These are phyloP conservation scores for Drosophila putrida DNA, from an alignment of 2,888 invertebrate species.

Conservation along the genomic window DNA sequence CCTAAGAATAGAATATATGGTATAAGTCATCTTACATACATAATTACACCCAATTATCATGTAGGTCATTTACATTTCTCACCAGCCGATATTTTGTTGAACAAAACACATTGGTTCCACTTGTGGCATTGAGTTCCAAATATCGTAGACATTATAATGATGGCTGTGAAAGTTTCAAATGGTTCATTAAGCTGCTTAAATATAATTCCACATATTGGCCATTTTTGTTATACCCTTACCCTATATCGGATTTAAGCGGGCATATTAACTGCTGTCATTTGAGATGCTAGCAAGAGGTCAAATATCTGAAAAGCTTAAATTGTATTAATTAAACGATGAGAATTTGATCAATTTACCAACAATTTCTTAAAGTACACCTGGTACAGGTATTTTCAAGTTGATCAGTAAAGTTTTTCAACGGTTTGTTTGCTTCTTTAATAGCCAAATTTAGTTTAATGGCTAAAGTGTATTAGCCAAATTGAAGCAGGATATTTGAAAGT, in stretches of 20 bases:
- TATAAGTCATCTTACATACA: background rate
- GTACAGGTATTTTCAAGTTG: background rate
- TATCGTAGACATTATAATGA: conserved; percentile 76
- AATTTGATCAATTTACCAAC: too few species aligned
- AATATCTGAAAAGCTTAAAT: conserved; percentile 1
- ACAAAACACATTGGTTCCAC: conserved; percentile 70
- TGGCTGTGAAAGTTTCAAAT: conserved; percentile 77
- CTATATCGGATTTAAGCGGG: conserved; percentile 24
- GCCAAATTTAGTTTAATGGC: background rate
- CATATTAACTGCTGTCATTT: conserved; percentile 15
- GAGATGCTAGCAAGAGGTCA: conserved; percentile 13
- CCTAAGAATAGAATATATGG: conserved; percentile 4
- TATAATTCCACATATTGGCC: conserved; percentile 48
- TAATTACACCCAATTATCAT: conserved; percentile 7
- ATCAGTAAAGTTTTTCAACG: background rate
- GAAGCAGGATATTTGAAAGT: conserved; percentile 30
- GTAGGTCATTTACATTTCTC: conserved; percentile 39
- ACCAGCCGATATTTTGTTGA: conserved; percentile 20
- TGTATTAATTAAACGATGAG: too few species aligned
- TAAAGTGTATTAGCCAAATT: conserved; percentile 10
- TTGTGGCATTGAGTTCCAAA: conserved; percentile 76
- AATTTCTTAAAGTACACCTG: background rate
- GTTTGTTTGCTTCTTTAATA: background rate
- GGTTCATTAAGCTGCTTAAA: conserved; percentile 76
- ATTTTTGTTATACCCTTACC: conserved; percentile 33